Base-by-base conservation (phyloP, 2,888 invertebrate species). In the Aquatica leii region DNA sequence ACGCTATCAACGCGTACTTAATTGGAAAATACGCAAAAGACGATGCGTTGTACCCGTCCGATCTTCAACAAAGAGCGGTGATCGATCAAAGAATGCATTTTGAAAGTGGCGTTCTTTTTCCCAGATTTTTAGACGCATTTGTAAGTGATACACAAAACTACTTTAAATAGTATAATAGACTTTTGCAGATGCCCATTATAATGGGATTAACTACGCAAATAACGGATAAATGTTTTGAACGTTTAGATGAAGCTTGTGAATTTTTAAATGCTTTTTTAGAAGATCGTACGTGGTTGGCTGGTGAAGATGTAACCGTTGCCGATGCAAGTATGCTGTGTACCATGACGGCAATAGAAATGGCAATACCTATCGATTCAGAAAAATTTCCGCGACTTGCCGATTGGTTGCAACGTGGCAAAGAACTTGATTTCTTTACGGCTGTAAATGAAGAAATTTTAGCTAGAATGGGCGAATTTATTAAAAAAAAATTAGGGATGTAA, bases 1-100 rank as follows among this genome's bases (percentile, higher is more conserved):
- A 89, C 71, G 88, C 88, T 0, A 89, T 90, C 69, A 83, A 78
- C 53, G 76, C 84, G 0, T 89, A 89, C 72, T 77, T 90, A 51
- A 86, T 87, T 37, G 82, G 80, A 49, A 85, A 86, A 73, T 88
- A 87, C 67, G 83, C 80, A 11, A 77, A 80, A 3, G 80, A 84
- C 40, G 84, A 86, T 65, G 74, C 82, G 1, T 78, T 88, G 0
- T 86, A 85, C 68, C 86, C 86, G 0, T 78, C 72, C 2, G 85
- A 86, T 54, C 78, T 80, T 0, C 78, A 81, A 62, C 78, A 76
- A 56, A 74, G 85, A 18, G 85, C 85, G 0, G 43, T 80, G 0
- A 77, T 86, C 1, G 84, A 86, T 61, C 83, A 84, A 61, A 77
- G 82, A 53, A 74, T 85, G 6, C 84, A 85, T 71, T 86, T 85